phyloP scores from a whole-genome alignment of 2,113 vertebrate species.

The Eptatretus burgeri region DNA sequence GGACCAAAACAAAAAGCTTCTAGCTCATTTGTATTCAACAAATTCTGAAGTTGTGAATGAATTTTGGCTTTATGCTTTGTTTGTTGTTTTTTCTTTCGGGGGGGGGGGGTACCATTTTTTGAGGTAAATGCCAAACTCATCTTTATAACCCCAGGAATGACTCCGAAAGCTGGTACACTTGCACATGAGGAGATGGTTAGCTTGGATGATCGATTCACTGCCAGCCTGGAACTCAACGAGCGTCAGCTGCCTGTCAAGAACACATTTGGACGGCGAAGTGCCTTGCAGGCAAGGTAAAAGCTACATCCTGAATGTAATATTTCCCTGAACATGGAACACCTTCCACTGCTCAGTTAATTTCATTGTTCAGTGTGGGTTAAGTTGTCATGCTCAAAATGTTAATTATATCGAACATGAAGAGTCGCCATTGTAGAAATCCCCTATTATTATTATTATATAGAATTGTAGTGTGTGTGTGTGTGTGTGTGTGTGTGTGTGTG shows the following conservation, averaged over 20 bases:
- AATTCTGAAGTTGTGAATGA: too few species aligned
- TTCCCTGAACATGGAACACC: background rate
- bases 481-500: too few species aligned
- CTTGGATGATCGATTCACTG: conserved; percentile 51
- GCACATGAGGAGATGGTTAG: conserved; percentile 82
- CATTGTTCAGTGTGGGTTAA: background rate
- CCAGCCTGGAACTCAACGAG: conserved; percentile 76
- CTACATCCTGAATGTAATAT: background rate
- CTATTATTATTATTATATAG: too few species aligned
- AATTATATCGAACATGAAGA: background rate
- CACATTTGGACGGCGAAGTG: conserved; percentile 82
- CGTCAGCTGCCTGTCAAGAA: conserved; percentile 75
- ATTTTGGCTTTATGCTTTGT: too few species aligned
- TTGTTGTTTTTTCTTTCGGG: too few species aligned
- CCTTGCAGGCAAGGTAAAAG: conserved; percentile 60
- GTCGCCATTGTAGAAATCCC: background rate
- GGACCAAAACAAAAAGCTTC: too few species aligned
- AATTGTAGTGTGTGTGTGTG: too few species aligned
- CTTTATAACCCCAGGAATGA: conserved; percentile 25
- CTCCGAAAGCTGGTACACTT: conserved; percentile 35
- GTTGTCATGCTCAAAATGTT: background rate
- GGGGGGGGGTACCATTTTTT: too few species aligned
- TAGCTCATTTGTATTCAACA: too few species aligned
- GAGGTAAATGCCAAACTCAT: too few species aligned
- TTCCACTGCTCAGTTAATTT: background rate